phyloP scores from a whole-genome alignment of 2,797 vertebrate species.

The Scleropages formosus region DNA sequence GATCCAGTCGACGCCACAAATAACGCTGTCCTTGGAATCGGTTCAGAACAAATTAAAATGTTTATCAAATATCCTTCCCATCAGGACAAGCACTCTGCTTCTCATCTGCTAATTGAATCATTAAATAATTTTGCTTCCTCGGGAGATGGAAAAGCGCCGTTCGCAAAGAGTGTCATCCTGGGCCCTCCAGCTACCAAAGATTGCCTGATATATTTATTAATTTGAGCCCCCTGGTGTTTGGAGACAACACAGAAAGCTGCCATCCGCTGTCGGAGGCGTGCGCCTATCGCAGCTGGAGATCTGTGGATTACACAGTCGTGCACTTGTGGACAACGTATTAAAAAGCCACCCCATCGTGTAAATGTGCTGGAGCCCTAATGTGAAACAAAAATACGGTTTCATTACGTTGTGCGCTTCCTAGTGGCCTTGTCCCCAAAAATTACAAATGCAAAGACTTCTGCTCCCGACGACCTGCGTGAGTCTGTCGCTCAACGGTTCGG shows the following conservation, averaged over 20 bases:
- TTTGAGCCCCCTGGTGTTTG: conserved; percentile 76
- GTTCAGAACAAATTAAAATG: conserved; percentile 71
- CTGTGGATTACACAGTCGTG: conserved; percentile 75
- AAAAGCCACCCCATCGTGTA: conserved; percentile 78
- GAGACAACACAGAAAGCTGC: conserved; percentile 84
- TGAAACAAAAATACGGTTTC: conserved; percentile 66
- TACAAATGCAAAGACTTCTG: conserved; percentile 41
- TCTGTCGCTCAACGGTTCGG: not conserved
- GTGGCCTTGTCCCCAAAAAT: conserved; percentile 74
- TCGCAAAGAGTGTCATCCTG: conserved; percentile 89
- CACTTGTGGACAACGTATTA: conserved; percentile 74
- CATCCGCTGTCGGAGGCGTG: conserved; percentile 76
- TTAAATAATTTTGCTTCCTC: conserved; percentile 95
- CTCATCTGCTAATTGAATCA: conserved; percentile 97
- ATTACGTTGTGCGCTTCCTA: conserved; percentile 74
- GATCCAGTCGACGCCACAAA: not conserved
- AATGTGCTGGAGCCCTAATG: conserved; percentile 76
- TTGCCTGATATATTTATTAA: conserved; percentile 99
- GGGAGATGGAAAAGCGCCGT: conserved; percentile 76
- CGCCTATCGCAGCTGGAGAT: conserved; percentile 83
- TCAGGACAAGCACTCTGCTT: conserved; percentile 87
- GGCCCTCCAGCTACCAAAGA: conserved; percentile 80
- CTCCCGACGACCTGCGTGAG: not conserved
- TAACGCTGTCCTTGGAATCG: conserved; percentile 34
- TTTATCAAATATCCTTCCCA: conserved; percentile 78